Conservation (phyloP, 2,888 invertebrate genomes). For the Anoplius nigerrimus region DNA sequence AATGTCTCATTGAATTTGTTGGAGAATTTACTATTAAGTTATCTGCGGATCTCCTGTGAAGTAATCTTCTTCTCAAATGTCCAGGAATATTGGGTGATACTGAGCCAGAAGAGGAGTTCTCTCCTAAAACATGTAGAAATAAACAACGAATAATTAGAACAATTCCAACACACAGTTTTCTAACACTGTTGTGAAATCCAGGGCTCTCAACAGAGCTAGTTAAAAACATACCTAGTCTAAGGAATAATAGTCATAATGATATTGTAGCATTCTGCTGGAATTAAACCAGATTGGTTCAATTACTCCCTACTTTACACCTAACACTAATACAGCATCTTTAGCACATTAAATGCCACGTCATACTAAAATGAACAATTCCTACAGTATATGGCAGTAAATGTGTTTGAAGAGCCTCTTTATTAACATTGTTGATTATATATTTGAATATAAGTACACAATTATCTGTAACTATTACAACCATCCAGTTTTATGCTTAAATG, state of each 20-base stretch:
- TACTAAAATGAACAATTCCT: too few relatives aligned
- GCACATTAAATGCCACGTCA: too few relatives aligned
- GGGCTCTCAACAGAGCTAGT: slow-evolving; percentile 21
- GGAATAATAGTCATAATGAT: slow-evolving; percentile 28
- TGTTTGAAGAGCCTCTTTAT: too few relatives aligned
- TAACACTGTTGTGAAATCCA: slow-evolving; percentile 12
- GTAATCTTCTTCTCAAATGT: slow-evolving; percentile 62
- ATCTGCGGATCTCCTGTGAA: slow-evolving; percentile 72
- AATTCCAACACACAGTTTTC: slow-evolving; percentile 12
- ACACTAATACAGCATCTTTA: slow-evolving; percentile 6
- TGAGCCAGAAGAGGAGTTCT: slow-evolving; percentile 68
- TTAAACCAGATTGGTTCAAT: slow-evolving; percentile 52
- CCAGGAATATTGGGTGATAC: slow-evolving; percentile 66
- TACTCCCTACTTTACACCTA: slow-evolving; percentile 34
- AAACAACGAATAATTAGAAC: slow-evolving; percentile 1
- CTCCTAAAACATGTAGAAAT: slow-evolving; percentile 57
- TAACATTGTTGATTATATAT: too few relatives aligned
- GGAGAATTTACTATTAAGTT: slow-evolving; percentile 69
- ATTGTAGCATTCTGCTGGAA: slow-evolving; percentile 36
- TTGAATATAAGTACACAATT: too few relatives aligned
- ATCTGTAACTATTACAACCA: too few relatives aligned
- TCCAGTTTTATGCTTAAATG: too few relatives aligned
- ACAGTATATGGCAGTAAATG: too few relatives aligned
- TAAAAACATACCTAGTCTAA: slow-evolving; percentile 20
- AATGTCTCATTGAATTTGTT: slow-evolving; percentile 68